Evolutionary conservation across 1,140 invertebrate genomes (phyloP).

Genomic region (Heliothis subflexa): DNA sequence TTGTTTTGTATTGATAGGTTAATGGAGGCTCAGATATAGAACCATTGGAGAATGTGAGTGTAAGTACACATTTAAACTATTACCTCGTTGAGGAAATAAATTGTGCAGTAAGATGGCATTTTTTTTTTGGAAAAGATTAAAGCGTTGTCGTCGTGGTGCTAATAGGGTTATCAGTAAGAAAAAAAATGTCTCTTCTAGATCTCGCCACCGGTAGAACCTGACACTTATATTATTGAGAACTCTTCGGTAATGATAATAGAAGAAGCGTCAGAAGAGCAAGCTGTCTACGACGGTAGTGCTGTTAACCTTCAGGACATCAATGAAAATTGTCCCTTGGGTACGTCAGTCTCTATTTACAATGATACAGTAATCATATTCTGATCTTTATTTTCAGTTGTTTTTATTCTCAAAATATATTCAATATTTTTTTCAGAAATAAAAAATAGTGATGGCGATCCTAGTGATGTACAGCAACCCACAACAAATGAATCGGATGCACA

Average conservation of each 20-base stretch:
- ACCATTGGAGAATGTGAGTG: slow-evolving; percentile 47
- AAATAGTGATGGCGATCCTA: slow-evolving; percentile 14
- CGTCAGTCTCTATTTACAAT: neutral
- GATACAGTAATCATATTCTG: neutral
- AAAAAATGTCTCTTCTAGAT: slow-evolving; percentile 19
- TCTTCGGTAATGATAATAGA: slow-evolving; percentile 34
- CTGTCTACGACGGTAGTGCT: neutral
- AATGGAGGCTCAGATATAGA: slow-evolving; percentile 58
- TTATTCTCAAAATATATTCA: neutral
- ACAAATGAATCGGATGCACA: neutral
- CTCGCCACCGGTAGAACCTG: slow-evolving; percentile 22
- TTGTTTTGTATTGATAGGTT: slow-evolving; percentile 28
- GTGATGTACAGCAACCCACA: slow-evolving; percentile 12
- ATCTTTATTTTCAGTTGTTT: neutral
- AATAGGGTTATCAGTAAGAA: neutral
- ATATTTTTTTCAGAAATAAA: slow-evolving; percentile 22
- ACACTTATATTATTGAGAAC: slow-evolving; percentile 44
- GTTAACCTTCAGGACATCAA: slow-evolving; percentile 26
- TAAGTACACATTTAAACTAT: neutral
- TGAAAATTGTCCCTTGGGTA: slow-evolving; percentile 45
- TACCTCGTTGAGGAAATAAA: too few relatives aligned
- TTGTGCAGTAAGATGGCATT: too few relatives aligned
- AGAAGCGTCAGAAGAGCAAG: slow-evolving; percentile 10
- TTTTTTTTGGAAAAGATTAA: neutral
- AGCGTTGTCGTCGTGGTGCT: neutral